These are phyloP conservation scores for Eulemur coronatus DNA, from an alignment of 2,797 vertebrate species.

Conservation along the genomic window DNA sequence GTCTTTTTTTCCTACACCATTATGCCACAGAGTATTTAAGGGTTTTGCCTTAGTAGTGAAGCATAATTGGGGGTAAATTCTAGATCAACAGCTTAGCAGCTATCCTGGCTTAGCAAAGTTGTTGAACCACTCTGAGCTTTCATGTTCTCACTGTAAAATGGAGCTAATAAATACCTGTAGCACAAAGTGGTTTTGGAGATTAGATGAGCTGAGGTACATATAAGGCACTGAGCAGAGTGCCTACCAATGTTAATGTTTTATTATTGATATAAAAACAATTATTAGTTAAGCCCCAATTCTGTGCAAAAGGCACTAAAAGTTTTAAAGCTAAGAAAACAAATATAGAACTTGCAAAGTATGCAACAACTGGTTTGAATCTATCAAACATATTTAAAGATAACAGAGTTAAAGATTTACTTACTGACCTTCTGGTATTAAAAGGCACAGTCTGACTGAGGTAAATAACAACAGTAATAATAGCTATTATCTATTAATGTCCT, in stretches of 20 bases:
- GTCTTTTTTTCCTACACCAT: neutral
- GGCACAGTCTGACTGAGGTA: neutral
- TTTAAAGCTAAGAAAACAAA: neutral
- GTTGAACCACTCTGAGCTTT: neutral
- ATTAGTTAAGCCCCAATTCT: neutral
- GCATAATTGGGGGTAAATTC: neutral
- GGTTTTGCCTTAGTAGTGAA: neutral
- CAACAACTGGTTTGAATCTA: neutral
- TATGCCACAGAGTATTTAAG: neutral
- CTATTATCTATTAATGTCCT: neutral
- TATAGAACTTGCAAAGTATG: neutral
- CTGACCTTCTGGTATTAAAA: neutral
- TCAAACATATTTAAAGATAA: neutral
- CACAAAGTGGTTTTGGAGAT: neutral
- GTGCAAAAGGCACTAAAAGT: neutral
- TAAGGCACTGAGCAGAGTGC: neutral
- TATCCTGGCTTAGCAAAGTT: neutral
- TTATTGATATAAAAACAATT: neutral
- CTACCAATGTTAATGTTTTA: neutral
- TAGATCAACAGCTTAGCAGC: neutral
- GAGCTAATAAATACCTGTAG: neutral
- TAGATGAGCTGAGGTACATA: neutral
- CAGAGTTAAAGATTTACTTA: neutral
- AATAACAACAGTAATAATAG: neutral
- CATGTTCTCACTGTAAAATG: neutral